Percentiles rank a stretch among this genome's conserved stretches.
Conservation (phyloP, 2,113 vertebrate species). For the Leucosticte australis region DNA sequence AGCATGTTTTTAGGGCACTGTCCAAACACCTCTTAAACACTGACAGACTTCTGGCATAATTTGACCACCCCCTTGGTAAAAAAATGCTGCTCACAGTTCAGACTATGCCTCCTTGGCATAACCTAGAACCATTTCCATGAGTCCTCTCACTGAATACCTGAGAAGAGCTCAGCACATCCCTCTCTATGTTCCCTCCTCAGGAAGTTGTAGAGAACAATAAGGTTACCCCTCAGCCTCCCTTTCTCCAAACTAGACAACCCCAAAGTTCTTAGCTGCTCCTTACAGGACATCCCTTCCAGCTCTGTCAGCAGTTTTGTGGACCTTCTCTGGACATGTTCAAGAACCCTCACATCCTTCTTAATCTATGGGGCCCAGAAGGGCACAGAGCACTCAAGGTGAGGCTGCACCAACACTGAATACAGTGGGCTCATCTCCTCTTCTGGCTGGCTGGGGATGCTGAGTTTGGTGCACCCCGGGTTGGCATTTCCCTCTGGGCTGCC, state of each 20-base stretch:
- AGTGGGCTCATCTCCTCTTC: fast-evolving
- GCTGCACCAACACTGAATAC: neutral
- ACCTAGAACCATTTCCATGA: neutral
- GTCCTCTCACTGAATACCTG: neutral
- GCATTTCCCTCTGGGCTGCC: neutral
- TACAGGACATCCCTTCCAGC: neutral
- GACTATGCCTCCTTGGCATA: neutral
- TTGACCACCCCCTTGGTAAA: fast-evolving
- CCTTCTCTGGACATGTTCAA: neutral
- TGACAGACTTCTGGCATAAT: neutral
- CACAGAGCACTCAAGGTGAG: neutral
- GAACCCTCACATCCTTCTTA: neutral
- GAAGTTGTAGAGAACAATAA: neutral
- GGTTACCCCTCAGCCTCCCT: fast-evolving
- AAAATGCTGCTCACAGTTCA: neutral
- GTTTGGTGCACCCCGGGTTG: neutral
- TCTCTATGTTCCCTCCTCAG: neutral
- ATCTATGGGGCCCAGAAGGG: neutral
- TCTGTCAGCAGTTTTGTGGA: neutral
- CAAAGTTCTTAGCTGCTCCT: neutral
- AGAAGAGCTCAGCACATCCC: neutral
- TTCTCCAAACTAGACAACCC: neutral
- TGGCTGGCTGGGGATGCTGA: neutral
- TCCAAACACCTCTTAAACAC: neutral
- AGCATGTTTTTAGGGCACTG: neutral